Percentiles rank a stretch among this genome's conserved stretches.
Conservation (phyloP, 2,888 invertebrate species). For the Archips xylosteana region DNA sequence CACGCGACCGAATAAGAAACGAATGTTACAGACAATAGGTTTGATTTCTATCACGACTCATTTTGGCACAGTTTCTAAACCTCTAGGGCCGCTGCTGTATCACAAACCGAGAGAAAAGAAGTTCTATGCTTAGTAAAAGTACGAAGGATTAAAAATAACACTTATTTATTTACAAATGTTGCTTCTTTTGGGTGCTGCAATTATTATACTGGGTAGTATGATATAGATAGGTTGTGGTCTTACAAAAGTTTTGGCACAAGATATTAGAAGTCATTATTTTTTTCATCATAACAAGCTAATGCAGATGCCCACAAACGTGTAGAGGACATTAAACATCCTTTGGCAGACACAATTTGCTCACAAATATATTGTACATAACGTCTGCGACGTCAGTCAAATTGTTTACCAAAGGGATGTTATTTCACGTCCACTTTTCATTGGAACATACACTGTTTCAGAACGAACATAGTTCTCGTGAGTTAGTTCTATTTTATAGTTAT, state of each 20-base stretch:
- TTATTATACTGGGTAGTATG: not conserved
- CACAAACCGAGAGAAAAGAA: not conserved
- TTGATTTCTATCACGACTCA: slow-evolving; percentile 18
- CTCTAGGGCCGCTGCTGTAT: not conserved
- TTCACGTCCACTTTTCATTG: too few species aligned
- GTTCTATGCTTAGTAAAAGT: not conserved
- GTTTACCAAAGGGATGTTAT: not conserved
- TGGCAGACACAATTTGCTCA: not conserved
- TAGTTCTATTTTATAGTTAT: not conserved
- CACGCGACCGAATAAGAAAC: slow-evolving; percentile 42
- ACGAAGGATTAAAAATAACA: slow-evolving; percentile 7
- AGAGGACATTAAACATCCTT: not conserved
- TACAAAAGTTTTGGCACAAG: slow-evolving; percentile 6
- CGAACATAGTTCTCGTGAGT: not conserved
- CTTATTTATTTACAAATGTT: not conserved
- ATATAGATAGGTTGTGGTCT: not conserved
- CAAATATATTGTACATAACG: too few species aligned
- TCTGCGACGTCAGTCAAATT: not conserved
- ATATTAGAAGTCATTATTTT: not conserved
- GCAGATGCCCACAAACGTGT: not conserved
- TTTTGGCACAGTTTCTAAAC: slow-evolving; percentile 11
- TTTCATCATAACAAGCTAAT: not conserved
- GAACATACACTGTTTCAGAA: too few species aligned
- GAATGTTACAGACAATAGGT: slow-evolving; percentile 14
- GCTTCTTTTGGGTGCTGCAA: slow-evolving; percentile 5